Base-by-base conservation (phyloP, 2,113 vertebrate species). In the Gadus chalcogrammus region DNA sequence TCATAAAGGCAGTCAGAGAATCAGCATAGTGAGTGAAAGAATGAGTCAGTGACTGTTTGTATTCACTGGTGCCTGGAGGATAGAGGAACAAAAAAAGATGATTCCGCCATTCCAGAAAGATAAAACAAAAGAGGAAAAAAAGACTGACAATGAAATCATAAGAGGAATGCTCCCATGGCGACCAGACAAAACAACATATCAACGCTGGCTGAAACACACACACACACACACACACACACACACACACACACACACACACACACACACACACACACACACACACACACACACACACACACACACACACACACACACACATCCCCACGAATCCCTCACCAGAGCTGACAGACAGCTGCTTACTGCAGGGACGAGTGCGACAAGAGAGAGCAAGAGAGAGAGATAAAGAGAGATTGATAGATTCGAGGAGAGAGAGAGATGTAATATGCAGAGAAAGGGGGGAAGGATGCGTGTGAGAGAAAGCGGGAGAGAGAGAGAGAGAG, bases 111-210 rank as follows among this genome's bases (percentile, higher is more conserved):
- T 42, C 67, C 53, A 68, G 73, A 17, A 27, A 63, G 12, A 15
- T 2, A 15, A 31, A 64, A 38, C 31, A 38, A 17, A 6, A 38
- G 11, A 79, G 28, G 56, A 74, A 59, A 79, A 48, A 48, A 48
- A 48, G 8, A 48, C 42, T 1, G 7, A 48, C 42, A 48, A 48
- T 48, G 42, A 48, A 82, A 81, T 62, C 69, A n/a, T 73, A 74
- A 73, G 82, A 81, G 80, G 72, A 80, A 38, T 0, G 27, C 62
- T 83, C 75, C 78, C 52, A 16, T 55, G 73, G 77, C 58, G 58
- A 59, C 58, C 31, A 61, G 77, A 79, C 77, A 79, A 80, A 85
- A 85, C 71, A 74, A 63, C 69, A 82, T 67, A 66, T 42, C 52
- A 18, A 65, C 0, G 9, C 69, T 61, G 9, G 12, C 42, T 12